phyloP scores from a whole-genome alignment of 2,797 vertebrate genomes.

The Sitta carolinensis region DNA sequence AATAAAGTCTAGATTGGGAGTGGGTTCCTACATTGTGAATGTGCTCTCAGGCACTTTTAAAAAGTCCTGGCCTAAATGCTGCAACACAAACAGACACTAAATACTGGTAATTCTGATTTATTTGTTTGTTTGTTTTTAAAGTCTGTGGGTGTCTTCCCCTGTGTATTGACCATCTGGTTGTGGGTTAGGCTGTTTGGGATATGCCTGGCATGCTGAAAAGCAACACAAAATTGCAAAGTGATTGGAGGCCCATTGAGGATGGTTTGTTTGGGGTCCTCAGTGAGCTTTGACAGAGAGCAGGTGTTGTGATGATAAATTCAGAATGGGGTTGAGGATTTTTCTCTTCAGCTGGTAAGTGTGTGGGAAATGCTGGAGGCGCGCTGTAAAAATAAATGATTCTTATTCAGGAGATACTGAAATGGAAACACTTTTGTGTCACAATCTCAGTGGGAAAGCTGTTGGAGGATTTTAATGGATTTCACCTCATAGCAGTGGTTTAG shows the following conservation, averaged over 20 bases:
- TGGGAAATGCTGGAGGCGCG: slow-evolving; percentile 21
- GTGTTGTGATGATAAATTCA: slow-evolving; percentile 47
- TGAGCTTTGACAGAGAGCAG: slow-evolving; percentile 55
- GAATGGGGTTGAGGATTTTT: slow-evolving; percentile 41
- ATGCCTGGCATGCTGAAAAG: slow-evolving; percentile 51
- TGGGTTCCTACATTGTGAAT: background rate
- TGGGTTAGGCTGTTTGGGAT: slow-evolving; percentile 44
- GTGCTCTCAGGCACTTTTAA: background rate
- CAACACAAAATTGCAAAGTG: background rate
- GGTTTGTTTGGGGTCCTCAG: slow-evolving; percentile 48
- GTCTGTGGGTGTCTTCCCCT: slow-evolving; percentile 32
- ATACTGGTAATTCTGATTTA: slow-evolving; percentile 8
- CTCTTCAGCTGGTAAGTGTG: slow-evolving; percentile 37
- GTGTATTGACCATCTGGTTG: slow-evolving; percentile 56
- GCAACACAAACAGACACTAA: background rate
- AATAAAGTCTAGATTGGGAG: background rate
- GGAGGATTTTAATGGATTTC: background rate
- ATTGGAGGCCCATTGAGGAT: slow-evolving; percentile 17
- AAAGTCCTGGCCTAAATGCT: background rate
- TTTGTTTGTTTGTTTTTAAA: slow-evolving; percentile 45
- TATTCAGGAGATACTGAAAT: slow-evolving; percentile 7
- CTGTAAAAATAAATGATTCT: slow-evolving; percentile 15
- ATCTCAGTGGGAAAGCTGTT: background rate
- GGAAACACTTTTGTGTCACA: background rate
- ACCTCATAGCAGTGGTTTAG: background rate